These are phyloP conservation scores for Notoglanidium macrostoma DNA, from an alignment of 2,797 vertebrate species.

Conservation along the genomic window DNA sequence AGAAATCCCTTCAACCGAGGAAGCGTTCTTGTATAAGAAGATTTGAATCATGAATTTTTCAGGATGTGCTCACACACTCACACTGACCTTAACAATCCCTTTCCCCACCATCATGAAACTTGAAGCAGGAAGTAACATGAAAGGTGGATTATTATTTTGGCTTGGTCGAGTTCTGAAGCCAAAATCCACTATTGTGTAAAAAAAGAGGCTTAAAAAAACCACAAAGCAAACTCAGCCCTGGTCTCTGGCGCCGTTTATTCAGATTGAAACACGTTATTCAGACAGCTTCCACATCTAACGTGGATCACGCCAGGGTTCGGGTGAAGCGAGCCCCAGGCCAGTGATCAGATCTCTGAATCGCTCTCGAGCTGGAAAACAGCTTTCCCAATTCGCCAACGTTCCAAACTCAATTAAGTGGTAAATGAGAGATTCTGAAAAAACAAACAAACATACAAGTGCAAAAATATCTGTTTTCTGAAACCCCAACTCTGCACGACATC, in stretches of 20 bases:
- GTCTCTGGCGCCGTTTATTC: not conserved
- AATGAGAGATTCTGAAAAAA: not conserved
- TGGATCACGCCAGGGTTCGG: not conserved
- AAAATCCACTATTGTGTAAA: not conserved
- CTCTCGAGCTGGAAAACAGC: not conserved
- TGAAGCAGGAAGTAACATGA: not conserved
- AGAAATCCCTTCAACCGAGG: not conserved
- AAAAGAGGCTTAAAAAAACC: not conserved
- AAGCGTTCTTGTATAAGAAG: not conserved
- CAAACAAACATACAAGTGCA: not conserved
- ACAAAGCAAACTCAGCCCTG: too few relatives aligned
- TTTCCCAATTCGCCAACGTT: not conserved
- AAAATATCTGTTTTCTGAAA: not conserved
- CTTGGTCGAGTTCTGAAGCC: not conserved
- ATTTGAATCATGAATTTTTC: not conserved
- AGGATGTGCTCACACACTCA: not conserved
- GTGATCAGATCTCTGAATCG: not conserved
- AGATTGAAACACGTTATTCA: not conserved
- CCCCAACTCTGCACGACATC: not conserved
- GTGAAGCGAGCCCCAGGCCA: not conserved
- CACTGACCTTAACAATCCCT: not conserved
- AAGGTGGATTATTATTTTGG: not conserved
- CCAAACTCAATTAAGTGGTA: not conserved
- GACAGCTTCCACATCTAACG: not conserved
- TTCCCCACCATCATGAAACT: not conserved